phyloP scores from a whole-genome alignment of 2,888 invertebrate species.

The Epinotia brunnichana region DNA sequence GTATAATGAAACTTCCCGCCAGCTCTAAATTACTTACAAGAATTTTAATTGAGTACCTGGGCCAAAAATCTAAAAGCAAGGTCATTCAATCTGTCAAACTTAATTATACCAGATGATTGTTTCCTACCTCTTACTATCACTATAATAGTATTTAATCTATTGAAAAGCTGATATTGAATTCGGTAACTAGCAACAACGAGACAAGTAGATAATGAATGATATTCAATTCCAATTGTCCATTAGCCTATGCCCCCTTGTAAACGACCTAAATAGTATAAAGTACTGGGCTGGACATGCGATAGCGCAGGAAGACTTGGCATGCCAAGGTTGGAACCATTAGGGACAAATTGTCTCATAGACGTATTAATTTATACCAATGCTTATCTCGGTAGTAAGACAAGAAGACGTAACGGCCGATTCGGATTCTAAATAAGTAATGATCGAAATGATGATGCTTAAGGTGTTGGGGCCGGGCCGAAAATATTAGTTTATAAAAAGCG shows the following conservation, averaged over 20 bases:
- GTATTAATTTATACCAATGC: slow-evolving; percentile 46
- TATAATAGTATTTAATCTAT: slow-evolving; percentile 5
- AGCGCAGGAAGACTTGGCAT: slow-evolving; percentile 77
- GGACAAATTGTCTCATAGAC: slow-evolving; percentile 70
- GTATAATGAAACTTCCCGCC: background rate
- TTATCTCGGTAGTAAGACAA: slow-evolving; percentile 34
- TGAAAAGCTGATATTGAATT: slow-evolving; percentile 16
- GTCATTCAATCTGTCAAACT: slow-evolving; percentile 33
- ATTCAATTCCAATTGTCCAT: slow-evolving; percentile 60
- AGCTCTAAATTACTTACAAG: slow-evolving; percentile 2
- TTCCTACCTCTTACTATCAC: slow-evolving; percentile 41
- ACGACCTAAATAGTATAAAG: slow-evolving; percentile 70
- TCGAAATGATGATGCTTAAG: slow-evolving; percentile 52
- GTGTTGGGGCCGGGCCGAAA: slow-evolving; percentile 59
- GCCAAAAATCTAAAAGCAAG: slow-evolving; percentile 22
- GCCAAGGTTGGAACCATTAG: slow-evolving; percentile 81
- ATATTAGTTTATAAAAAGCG: slow-evolving; percentile 65
- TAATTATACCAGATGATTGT: slow-evolving; percentile 36
- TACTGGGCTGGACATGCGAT: slow-evolving; percentile 67
- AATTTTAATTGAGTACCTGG: slow-evolving; percentile 10
- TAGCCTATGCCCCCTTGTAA: slow-evolving; percentile 54
- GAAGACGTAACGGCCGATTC: slow-evolving; percentile 33
- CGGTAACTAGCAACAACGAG: slow-evolving; percentile 20
- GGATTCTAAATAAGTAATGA: slow-evolving; percentile 52
- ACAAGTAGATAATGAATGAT: slow-evolving; percentile 44